Conservation (phyloP, 2,797 vertebrate species). For the Phrynocephalus vlangalii region DNA sequence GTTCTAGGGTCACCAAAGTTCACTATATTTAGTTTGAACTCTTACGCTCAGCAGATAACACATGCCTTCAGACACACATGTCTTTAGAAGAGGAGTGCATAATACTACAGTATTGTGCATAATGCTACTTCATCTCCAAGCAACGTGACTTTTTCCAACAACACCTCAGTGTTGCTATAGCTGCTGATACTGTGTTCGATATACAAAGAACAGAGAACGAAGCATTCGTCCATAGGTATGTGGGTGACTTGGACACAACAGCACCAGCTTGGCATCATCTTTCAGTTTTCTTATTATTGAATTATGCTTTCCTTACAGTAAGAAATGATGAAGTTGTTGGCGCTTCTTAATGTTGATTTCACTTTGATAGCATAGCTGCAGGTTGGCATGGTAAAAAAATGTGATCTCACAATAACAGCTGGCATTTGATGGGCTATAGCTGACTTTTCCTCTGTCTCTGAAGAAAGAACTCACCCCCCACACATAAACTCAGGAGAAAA, state of each 20-base stretch:
- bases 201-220: background rate
- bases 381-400: no score
- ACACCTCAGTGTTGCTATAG: conserved; percentile 25
- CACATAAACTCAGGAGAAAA: no score
- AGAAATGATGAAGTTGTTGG: background rate
- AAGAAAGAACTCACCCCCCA: no score
- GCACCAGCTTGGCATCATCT: no score
- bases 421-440: no score
- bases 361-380: no score
- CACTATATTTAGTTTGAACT: background rate
- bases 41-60: background rate
- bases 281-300: background rate
- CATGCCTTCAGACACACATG: no score
- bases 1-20: background rate
- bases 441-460: no score
- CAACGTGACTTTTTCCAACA: background rate
- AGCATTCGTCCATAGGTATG: background rate
- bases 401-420: no score
- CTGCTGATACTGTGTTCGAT: background rate
- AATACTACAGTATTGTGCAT: background rate
- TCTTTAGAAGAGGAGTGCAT: background rate
- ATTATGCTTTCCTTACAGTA: background rate
- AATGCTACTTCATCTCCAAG: conserved; percentile 21
- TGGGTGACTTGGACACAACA: background rate
- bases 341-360: background rate